Conservation (phyloP, 53 echinoderm and acorn worm genomes). For the Holothuria leucospilota region DNA sequence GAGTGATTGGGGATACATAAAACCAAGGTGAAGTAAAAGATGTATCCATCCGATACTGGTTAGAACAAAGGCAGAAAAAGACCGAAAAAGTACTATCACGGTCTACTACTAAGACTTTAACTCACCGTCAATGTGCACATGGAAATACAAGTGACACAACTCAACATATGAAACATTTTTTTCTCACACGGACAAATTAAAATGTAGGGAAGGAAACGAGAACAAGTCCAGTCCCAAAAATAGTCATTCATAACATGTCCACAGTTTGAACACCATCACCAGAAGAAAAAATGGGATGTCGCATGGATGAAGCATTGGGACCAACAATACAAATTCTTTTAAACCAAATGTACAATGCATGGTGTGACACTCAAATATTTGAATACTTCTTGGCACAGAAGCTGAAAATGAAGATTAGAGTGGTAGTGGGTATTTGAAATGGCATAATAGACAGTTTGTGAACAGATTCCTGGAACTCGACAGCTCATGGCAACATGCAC, state of each 20-base stretch:
- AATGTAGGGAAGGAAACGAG: not conserved
- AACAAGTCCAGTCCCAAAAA: slow-evolving; percentile 1
- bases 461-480: too few relatives aligned
- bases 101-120: slow-evolving; percentile 44
- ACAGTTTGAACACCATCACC: not conserved
- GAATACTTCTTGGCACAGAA: not conserved
- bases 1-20: too few relatives aligned
- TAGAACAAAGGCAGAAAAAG: slow-evolving; percentile 62
- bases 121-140: slow-evolving; percentile 38
- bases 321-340: not conserved
- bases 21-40: too few relatives aligned
- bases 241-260: not conserved
- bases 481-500: too few relatives aligned
- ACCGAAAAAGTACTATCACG: slow-evolving; percentile 18
- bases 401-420: not conserved
- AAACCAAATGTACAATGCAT: not conserved
- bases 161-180: not conserved
- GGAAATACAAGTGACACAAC: not conserved
- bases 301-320: slow-evolving; percentile 13
- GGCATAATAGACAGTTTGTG: too few relatives aligned
- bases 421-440: too few relatives aligned
- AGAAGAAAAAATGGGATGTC: too few relatives aligned
- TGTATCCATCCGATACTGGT: too few relatives aligned
- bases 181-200: not conserved
- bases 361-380: not conserved